These are phyloP conservation scores for Girardia tigrina DNA, from an alignment of 2,888 invertebrate genomes.

Conservation along the genomic window DNA sequence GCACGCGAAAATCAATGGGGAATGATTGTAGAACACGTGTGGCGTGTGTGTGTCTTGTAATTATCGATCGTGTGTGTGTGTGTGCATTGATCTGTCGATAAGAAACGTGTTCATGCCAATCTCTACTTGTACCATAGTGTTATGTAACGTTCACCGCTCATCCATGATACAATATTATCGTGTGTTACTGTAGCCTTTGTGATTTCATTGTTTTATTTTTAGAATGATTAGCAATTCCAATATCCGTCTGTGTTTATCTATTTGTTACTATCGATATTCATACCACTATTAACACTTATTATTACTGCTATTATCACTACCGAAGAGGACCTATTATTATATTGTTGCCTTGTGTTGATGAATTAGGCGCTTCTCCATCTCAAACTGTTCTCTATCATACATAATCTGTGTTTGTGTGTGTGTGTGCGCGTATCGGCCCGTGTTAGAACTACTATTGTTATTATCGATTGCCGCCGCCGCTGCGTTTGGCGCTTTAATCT, in stretches of 20 bases:
- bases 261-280: neutral
- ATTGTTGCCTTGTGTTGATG: slow-evolving; percentile 18
- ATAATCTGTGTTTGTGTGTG: too few relatives aligned
- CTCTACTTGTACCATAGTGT: neutral
- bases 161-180: slow-evolving; percentile 23
- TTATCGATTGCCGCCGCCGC: neutral
- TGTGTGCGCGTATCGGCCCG: too few relatives aligned
- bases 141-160: slow-evolving; percentile 14
- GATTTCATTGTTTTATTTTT: slow-evolving; percentile 23
- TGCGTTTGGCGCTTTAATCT: neutral
- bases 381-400: too few relatives aligned
- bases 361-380: neutral
- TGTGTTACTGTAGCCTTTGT: slow-evolving; percentile 17
- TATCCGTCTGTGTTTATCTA: slow-evolving; percentile 20
- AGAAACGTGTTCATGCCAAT: too few relatives aligned
- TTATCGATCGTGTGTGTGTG: neutral
- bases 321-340: neutral
- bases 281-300: neutral
- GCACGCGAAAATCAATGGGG: too few relatives aligned
- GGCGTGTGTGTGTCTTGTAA: too few relatives aligned
- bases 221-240: slow-evolving; percentile 18
- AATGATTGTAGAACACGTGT: too few relatives aligned
- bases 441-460: too few relatives aligned
- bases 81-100: neutral
- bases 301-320: neutral